Evolutionary conservation across 2,888 invertebrate genomes (phyloP).

Genomic region (Clusia tigrina): DNA sequence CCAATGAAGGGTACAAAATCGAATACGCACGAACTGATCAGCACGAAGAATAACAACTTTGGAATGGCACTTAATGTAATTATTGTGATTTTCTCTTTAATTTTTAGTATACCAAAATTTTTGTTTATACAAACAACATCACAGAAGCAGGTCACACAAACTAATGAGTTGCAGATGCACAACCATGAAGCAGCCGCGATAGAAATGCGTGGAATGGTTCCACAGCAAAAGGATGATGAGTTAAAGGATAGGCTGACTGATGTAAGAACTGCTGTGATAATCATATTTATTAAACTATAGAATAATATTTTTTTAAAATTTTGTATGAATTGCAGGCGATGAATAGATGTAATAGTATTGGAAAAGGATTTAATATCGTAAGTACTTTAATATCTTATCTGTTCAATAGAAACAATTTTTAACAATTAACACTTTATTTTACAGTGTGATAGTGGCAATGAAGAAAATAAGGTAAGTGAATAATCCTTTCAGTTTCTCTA

Average conservation of each 20-base stretch:
- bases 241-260: slow-evolving; percentile 78
- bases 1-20: slow-evolving; percentile 31
- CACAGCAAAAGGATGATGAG: slow-evolving; percentile 55
- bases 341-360: slow-evolving; percentile 91
- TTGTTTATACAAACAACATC: too few species aligned
- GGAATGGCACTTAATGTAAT: slow-evolving; percentile 19
- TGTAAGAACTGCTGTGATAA: slow-evolving; percentile 69
- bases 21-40: slow-evolving; percentile 1
- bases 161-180: slow-evolving; percentile 36
- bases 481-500: background rate
- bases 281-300: background rate
- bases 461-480: slow-evolving; percentile 84
- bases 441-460: slow-evolving; percentile 93
- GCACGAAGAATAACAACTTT: slow-evolving; percentile 2
- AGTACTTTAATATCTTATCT: slow-evolving; percentile 67
- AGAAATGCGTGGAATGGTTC: background rate
- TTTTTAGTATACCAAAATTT: too few species aligned
- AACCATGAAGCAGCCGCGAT: slow-evolving; percentile 26
- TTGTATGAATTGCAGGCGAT: slow-evolving; percentile 73
- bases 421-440: slow-evolving; percentile 62
- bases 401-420: slow-evolving; percentile 7
- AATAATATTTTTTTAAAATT: background rate
- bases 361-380: slow-evolving; percentile 90
- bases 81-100: background rate
- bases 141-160: slow-evolving; percentile 38